Base-by-base conservation (phyloP, 2,888 invertebrate genomes). In the Pegoplata infirma region DNA sequence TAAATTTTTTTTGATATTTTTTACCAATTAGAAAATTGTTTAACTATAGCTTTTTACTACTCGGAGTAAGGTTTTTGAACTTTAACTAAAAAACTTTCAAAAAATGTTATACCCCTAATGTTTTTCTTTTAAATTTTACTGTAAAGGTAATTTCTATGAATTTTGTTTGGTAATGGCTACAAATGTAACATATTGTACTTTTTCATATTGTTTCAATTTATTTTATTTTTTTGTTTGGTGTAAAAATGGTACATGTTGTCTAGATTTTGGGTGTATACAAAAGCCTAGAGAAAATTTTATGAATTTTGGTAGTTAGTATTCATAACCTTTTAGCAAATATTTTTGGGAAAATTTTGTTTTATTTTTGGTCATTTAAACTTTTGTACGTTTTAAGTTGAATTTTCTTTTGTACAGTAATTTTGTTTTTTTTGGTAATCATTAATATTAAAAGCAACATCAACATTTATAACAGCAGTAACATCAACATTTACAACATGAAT, bases 401-500 rank as follows among this genome's bases (percentile, higher is more conserved):
- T 5, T n/a, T 25, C 1, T 19, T 46, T 44, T 32, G 14, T 61
- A 2, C 14, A 6, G 19, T 40, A 28, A 10, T 17, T 28, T 32
- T 59, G 12, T 17, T 56, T 5, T 3, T 63, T 64, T 64, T 51
- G 40, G 51, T 59, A 76, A n/a, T 58, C 74, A 74, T 71, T 75
- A 71, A 71, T 71, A 79, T 63, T 66, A 75, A 79, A 71, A 71
- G 75, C 71, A 79, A 75, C 78, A 79, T 69, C 69, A 75, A 74
- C 68, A 74, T 78, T 73, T 69, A 74, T 56, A 78, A 78, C 58
- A 74, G 56, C 63, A 77, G 63, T 67, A 77, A 78, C 64, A 78
- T 46, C 74, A 78, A 78, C 59, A 78, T 58, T 78, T 78, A 79
- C 69, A 79, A 79, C 66, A 79, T n/a, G n/a, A n/a, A n/a, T n/a